Evolutionary conservation across 2,888 invertebrate genomes (phyloP).

Genomic region (Standfussiana lucernea): DNA sequence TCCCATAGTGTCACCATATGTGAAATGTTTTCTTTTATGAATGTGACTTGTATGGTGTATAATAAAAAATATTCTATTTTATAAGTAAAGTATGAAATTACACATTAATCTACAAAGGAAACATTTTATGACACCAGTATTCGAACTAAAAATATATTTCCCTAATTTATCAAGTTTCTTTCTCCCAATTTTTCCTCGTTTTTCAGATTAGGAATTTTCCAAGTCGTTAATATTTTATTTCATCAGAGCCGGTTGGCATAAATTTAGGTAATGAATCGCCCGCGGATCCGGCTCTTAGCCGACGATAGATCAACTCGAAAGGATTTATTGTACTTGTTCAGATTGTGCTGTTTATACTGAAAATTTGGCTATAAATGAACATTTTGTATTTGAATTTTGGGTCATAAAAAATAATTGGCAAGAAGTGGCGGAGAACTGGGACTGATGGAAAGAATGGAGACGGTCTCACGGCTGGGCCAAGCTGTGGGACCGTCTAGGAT

Average conservation of each 20-base stretch:
- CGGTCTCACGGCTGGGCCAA: neutral
- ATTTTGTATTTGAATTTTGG: conserved; percentile 13
- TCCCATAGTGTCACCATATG: no score
- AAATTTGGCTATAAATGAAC: conserved; percentile 22
- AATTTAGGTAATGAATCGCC: conserved; percentile 63
- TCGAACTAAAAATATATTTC: conserved; percentile 37
- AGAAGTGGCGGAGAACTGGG: neutral
- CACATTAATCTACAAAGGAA: neutral
- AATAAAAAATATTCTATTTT: no score
- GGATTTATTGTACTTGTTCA: conserved; percentile 62
- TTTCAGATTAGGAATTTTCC: conserved; percentile 61
- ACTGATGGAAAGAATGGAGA: neutral
- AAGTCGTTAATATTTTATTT: conserved; percentile 66
- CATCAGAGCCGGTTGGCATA: conserved; percentile 59
- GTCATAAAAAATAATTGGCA: neutral
- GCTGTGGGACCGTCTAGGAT: neutral
- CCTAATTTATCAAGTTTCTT: conserved; percentile 48
- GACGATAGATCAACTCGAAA: conserved; percentile 64
- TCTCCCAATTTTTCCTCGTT: conserved; percentile 51
- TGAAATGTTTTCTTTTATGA: no score
- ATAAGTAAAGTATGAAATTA: neutral
- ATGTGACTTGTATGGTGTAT: no score
- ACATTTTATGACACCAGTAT: conserved; percentile 25
- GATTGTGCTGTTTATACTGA: conserved; percentile 52
- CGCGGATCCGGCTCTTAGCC: conserved; percentile 57